A percentile compares a stretch with the other conserved stretches of the same genome.
Evolutionary conservation across 2,888 invertebrate genomes (phyloP).

Genomic region (Cecidostiba fungosa): DNA sequence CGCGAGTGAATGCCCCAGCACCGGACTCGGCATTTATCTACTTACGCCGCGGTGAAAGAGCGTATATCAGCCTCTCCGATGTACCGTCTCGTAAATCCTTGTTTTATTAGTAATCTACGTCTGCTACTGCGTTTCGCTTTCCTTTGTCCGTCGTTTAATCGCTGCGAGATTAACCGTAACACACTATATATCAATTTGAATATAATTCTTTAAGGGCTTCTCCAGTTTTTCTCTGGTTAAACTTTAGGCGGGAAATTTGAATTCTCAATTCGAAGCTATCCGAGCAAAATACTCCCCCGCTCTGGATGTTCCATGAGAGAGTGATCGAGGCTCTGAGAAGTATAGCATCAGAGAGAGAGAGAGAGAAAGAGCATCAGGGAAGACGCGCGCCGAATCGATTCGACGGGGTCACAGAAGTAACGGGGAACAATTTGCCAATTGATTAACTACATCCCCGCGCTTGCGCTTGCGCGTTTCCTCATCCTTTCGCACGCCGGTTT

Average conservation of each 20-base stretch:
- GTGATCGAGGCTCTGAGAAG: too few species aligned
- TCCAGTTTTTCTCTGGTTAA: too few species aligned
- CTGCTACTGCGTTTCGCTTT: not conserved
- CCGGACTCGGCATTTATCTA: not conserved
- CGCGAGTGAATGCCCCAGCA: not conserved
- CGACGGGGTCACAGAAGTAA: conserved; percentile 69
- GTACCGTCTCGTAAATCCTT: not conserved
- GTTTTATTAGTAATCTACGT: not conserved
- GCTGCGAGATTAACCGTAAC: not conserved
- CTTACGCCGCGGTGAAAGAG: not conserved
- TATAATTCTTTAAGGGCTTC: too few species aligned
- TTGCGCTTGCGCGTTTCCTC: conserved; percentile 38
- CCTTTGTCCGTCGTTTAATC: not conserved
- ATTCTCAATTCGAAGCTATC: not conserved
- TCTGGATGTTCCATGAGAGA: not conserved
- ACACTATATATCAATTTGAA: too few species aligned
- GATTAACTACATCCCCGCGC: conserved; percentile 69
- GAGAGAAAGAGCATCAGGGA: too few species aligned
- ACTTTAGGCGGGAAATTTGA: not conserved
- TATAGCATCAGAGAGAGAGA: too few species aligned
- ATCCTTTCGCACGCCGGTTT: conserved; percentile 61
- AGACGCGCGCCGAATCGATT: conserved; percentile 69
- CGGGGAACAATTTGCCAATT: conserved; percentile 75
- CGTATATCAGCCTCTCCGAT: not conserved
- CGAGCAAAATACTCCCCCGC: not conserved